Conservation (phyloP, 1,140 invertebrate genomes). For the Trialeurodes vaporariorum region DNA sequence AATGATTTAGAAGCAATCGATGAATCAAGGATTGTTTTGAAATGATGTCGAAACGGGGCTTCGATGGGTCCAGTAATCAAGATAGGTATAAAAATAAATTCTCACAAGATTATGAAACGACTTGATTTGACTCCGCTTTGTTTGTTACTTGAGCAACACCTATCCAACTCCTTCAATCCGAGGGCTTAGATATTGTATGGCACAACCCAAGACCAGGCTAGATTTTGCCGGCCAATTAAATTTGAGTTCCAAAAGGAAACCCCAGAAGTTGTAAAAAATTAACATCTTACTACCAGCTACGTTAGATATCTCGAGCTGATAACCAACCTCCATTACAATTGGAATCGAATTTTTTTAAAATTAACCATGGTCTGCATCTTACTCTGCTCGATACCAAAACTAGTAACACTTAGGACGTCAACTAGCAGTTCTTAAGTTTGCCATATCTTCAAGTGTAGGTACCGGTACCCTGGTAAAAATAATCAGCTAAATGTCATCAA, state of each 20-base stretch:
- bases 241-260: slow-evolving; percentile 4
- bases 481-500: no score
- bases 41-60: no score
- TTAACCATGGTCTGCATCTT: slow-evolving; percentile 10
- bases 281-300: slow-evolving; percentile 1
- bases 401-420: slow-evolving; percentile 13
- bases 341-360: slow-evolving; percentile 3
- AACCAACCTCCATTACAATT: slow-evolving; percentile 3
- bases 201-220: slow-evolving; percentile 3
- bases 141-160: no score
- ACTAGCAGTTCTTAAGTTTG: slow-evolving; percentile 15
- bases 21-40: no score
- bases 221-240: slow-evolving; percentile 8
- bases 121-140: no score
- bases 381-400: slow-evolving; percentile 22
- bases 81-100: no score
- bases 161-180: no score
- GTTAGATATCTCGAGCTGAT: slow-evolving; percentile 5
- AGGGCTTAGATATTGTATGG: slow-evolving; percentile 7
- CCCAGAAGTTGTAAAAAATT: slow-evolving; percentile 2
- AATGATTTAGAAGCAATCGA: no score
- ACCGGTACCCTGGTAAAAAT: no score
- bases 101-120: no score
- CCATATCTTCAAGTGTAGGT: slow-evolving; percentile 18
- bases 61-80: no score